Evolutionary conservation across 2,888 invertebrate genomes (phyloP), one percentile per base, ranked within the genome.

Genomic region (Gasteruption jaculator): DNA sequence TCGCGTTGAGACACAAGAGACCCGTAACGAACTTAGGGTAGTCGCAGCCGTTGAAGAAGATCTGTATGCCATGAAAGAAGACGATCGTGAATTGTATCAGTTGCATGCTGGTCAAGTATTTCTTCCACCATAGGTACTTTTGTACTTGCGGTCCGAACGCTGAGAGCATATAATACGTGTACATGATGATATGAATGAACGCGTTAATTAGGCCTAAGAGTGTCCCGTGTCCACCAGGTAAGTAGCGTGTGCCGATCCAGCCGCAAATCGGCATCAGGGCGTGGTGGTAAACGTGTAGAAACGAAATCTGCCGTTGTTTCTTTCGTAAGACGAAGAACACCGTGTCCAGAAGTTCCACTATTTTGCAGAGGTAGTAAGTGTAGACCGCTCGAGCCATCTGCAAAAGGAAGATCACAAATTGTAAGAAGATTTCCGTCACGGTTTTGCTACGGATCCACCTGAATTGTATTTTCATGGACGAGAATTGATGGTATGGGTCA

Each of bases 61-160:
- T 76, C 53, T 74, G 74, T 38, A 79, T 66, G 56, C 83, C 81
- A 66, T 89, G 88, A 40, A 81, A 75, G 62, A 87, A 79, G 61
- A 89, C 82, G 29, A 88, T 81, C 58, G 78, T 72, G 69, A 89
- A 89, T 70, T 89, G 88, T 71, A 90, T 86, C 73, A 94, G 77
- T 73, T 94, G 94, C 61, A 93, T 73, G 38, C 80, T 78, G 4
- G 94, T 94, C 60, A 94, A 80, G 68, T 94, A 88, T 59, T 81
- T 87, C 71, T 94, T 94, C 94, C 94, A 94, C 93, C 93, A 94
- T 14, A 94, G 73, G 64, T 86, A 91, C 64, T 91, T 91, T 68
- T 89, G 88, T 66, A 89, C 85, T 53, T 83, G 76, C 1, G 93
- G 92, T 4, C 94, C 94, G 45, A 93, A 76, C 1, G 91, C 91